Conservation (phyloP, 2,797 vertebrate species). For the Botia kubotai region DNA sequence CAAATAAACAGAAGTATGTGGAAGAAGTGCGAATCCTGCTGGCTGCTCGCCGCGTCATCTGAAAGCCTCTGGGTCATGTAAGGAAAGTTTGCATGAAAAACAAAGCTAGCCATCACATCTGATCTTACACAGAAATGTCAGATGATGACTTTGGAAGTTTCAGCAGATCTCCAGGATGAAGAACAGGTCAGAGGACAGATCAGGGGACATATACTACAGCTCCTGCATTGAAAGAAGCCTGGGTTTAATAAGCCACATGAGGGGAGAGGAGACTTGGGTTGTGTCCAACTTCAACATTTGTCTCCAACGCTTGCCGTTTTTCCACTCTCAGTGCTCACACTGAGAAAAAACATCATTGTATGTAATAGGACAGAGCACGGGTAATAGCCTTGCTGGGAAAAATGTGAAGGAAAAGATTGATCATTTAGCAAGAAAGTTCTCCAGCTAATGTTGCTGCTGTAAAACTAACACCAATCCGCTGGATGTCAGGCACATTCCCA, state of each 20-base stretch:
- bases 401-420: slow-evolving; percentile 44
- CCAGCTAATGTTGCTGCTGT: slow-evolving; percentile 17
- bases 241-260: slow-evolving; percentile 55
- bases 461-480: slow-evolving; percentile 18
- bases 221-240: slow-evolving; percentile 10
- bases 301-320: slow-evolving; percentile 51
- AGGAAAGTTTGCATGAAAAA: slow-evolving; percentile 24
- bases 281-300: slow-evolving; percentile 53
- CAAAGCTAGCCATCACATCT: not conserved
- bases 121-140: not conserved
- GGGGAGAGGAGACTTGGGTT: slow-evolving; percentile 46
- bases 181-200: slow-evolving; percentile 10
- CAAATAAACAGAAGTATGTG: slow-evolving; percentile 48
- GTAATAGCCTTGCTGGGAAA: slow-evolving; percentile 46
- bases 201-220: slow-evolving; percentile 9
- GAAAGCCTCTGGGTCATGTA: slow-evolving; percentile 36
- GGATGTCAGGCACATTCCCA: slow-evolving; percentile 10
- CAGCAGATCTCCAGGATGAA: not conserved
- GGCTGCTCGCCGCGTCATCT: slow-evolving; percentile 28
- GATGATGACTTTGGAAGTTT: not conserved
- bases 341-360: slow-evolving; percentile 42
- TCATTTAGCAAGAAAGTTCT: slow-evolving; percentile 44
- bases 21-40: slow-evolving; percentile 40
- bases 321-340: slow-evolving; percentile 45
- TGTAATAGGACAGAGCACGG: slow-evolving; percentile 45